Percentiles rank a stretch among this genome's conserved stretches.
These are phyloP conservation scores for Oreocharis arfaki DNA, from an alignment of 2,113 vertebrate genomes.

Conservation along the genomic window DNA sequence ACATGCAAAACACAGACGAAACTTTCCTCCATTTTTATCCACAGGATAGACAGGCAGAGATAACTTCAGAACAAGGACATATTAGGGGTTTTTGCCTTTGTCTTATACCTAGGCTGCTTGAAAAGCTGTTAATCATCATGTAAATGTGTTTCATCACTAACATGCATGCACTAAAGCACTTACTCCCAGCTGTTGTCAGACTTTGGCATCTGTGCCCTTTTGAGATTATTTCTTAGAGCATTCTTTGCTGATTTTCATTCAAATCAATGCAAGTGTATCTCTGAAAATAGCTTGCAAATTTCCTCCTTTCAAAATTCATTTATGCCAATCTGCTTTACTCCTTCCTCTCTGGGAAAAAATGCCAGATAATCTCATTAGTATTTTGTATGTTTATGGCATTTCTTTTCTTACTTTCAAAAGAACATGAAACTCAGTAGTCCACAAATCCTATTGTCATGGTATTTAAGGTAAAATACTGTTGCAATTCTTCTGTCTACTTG, in stretches of 20 bases:
- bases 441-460: conserved; percentile 3
- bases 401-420: not conserved
- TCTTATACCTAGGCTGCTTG: not conserved
- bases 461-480: not conserved
- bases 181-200: conserved; percentile 15
- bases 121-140: conserved; percentile 16
- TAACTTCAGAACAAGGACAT: not conserved
- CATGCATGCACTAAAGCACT: not conserved
- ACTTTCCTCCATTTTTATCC: not conserved
- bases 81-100: not conserved
- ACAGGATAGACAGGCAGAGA: not conserved
- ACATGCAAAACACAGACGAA: not conserved
- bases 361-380: conserved; percentile 39
- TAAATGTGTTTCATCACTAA: not conserved
- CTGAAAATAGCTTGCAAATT: conserved; percentile 55
- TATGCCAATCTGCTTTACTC: conserved; percentile 39
- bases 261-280: conserved; percentile 37
- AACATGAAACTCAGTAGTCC: not conserved
- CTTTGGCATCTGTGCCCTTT: not conserved
- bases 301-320: conserved; percentile 38
- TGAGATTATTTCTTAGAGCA: conserved; percentile 3
- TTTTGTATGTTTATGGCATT: conserved; percentile 28
- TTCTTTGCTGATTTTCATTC: conserved; percentile 49
- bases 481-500: not conserved
- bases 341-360: conserved; percentile 14